Percentiles rank a stretch among this genome's conserved stretches.
These are phyloP conservation scores for Hybos culiciformis DNA, from an alignment of 2,888 invertebrate species.

Conservation along the genomic window DNA sequence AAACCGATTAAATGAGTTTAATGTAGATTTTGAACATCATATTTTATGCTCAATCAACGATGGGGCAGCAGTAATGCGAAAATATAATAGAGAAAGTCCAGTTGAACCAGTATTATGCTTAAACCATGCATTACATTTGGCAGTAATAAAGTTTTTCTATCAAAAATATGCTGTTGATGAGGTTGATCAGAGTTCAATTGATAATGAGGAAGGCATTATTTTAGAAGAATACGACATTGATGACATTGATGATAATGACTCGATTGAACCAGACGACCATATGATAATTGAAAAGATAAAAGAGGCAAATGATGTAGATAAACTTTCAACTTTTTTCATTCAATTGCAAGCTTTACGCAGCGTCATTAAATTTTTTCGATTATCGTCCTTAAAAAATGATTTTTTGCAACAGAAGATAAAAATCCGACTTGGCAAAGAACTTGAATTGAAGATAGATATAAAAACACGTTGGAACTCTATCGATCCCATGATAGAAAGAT, in stretches of 20 bases:
- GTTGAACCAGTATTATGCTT: slow-evolving; percentile 1
- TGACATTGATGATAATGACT: not conserved
- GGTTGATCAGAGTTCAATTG: not conserved
- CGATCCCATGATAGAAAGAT: too few species aligned
- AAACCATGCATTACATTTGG: slow-evolving; percentile 1
- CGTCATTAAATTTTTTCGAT: too few species aligned
- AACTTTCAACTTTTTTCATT: too few species aligned
- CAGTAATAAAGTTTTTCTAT: not conserved
- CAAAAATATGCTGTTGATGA: slow-evolving; percentile 1
- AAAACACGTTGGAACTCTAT: not conserved
- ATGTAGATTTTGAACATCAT: not conserved
- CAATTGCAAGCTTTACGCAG: too few species aligned
- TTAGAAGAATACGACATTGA: not conserved
- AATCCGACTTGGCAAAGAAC: not conserved
- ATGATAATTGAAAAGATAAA: too few species aligned
- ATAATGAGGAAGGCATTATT: not conserved
- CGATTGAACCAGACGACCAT: not conserved
- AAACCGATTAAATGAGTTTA: not conserved
- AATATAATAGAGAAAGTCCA: not conserved
- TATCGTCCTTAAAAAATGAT: too few species aligned
- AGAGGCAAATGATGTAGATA: too few species aligned
- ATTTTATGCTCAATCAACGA: not conserved
- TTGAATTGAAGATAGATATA: not conserved
- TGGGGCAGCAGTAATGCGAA: not conserved
- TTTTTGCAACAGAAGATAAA: too few species aligned